A percentile compares a stretch with the other conserved stretches of the same genome.
phyloP scores from a whole-genome alignment of 2,888 invertebrate species.

The Amphiduros pacificus region DNA sequence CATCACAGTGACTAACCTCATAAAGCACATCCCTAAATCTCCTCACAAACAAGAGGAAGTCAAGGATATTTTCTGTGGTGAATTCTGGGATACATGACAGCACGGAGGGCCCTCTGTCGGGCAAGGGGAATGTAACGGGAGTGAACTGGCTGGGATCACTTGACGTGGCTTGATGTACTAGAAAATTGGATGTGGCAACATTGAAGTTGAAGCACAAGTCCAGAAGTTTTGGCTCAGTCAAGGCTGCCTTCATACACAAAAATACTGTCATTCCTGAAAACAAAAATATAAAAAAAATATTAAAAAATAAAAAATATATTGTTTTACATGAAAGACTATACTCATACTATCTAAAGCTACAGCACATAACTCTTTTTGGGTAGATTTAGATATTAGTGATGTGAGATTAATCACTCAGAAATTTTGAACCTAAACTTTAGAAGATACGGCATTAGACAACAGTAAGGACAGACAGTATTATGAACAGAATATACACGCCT shows the following conservation, averaged over 20 bases:
- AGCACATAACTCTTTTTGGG: no score
- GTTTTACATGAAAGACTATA: no score
- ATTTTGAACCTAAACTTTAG: no score
- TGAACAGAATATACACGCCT: no score
- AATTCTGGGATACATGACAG: constrained; percentile 81
- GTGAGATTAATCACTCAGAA: no score
- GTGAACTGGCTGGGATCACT: constrained; percentile 38
- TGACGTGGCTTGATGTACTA: constrained; percentile 75
- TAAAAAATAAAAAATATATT: background rate
- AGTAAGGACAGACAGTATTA: no score
- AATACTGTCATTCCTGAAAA: constrained; percentile 51
- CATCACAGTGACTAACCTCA: no score
- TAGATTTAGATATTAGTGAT: no score
- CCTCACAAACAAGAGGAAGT: constrained; percentile 72
- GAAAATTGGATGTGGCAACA: constrained; percentile 81
- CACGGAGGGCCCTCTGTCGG: constrained; percentile 38
- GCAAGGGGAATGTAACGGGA: constrained; percentile 52
- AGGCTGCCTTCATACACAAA: constrained; percentile 64
- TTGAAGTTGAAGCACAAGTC: constrained; percentile 75
- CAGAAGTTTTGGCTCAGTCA: constrained; percentile 76
- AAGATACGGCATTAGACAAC: no score
- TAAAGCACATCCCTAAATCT: constrained; percentile 52
- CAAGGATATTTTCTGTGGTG: constrained; percentile 83
- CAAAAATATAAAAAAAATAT: no score
- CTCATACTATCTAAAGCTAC: no score